Conservation (phyloP, 35 echinoderm and acorn worm species). For the Lytechinus pictus region DNA sequence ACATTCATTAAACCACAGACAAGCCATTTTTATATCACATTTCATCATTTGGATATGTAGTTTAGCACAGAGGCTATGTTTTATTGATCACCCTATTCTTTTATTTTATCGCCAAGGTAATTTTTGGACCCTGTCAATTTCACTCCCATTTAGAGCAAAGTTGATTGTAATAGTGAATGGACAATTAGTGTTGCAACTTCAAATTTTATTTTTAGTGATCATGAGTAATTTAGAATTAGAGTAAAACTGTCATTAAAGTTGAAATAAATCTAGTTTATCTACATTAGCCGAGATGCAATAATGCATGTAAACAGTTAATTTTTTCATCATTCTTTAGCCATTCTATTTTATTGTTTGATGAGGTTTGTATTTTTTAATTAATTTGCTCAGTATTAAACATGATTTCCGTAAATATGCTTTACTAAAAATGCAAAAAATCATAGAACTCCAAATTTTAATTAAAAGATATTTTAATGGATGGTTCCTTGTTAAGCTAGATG, state of each 20-base stretch:
- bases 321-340: background rate
- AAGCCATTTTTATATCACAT: no score
- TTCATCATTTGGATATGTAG: no score
- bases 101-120: no score
- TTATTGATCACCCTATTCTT: no score
- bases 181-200: background rate
- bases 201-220: background rate
- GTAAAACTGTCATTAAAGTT: background rate
- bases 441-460: no score
- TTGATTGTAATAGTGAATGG: background rate
- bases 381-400: background rate
- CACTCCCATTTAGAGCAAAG: background rate
- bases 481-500: no score
- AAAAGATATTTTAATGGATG: no score
- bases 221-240: background rate
- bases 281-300: background rate
- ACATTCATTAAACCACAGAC: no score
- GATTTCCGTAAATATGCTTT: no score
- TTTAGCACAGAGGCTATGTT: no score
- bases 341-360: background rate
- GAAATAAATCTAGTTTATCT: background rate
- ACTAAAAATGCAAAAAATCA: no score
- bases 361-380: background rate
- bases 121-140: background rate
- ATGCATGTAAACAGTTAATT: background rate